These are phyloP conservation scores for Hecatera dysodea DNA, from an alignment of 2,888 invertebrate genomes.

Conservation along the genomic window DNA sequence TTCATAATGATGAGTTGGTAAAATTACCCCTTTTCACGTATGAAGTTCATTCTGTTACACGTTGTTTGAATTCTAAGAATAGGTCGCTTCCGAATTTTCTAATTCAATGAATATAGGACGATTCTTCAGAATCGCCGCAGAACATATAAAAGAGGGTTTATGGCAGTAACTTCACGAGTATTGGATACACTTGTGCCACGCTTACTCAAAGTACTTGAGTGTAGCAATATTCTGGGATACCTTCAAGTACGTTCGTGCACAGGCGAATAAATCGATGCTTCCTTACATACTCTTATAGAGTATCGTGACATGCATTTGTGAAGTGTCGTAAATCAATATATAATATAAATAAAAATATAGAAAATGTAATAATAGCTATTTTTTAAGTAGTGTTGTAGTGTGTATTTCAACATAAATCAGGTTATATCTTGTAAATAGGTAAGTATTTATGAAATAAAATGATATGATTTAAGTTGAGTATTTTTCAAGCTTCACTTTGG, in stretches of 20 bases:
- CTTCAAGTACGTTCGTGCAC: constrained; percentile 21
- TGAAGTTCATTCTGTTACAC: no score
- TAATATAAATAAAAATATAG: no score
- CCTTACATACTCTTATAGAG: neutral
- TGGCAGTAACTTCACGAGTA: constrained; percentile 33
- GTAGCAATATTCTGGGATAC: constrained; percentile 34
- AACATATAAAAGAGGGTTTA: constrained; percentile 10
- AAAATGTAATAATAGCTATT: no score
- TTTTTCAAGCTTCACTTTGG: no score
- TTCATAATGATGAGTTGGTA: no score
- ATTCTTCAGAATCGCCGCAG: constrained; percentile 3
- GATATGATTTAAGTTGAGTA: no score
- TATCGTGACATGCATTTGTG: neutral
- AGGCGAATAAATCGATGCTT: constrained; percentile 22
- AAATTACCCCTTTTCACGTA: no score
- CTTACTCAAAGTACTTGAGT: constrained; percentile 34
- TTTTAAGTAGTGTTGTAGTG: no score
- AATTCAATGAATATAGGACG: neutral
- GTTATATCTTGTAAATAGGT: no score
- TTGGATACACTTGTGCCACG: constrained; percentile 25
- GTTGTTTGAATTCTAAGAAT: neutral
- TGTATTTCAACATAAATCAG: no score
- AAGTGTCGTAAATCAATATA: neutral
- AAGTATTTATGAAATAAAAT: no score
- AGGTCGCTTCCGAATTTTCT: neutral